A percentile compares a stretch with the other conserved stretches of the same genome.
Evolutionary conservation across 1,140 invertebrate genomes (phyloP).

Genomic region (Caenorhabditis elegans): WBcel235 BX284606.5:11565501-11566000

Average conservation of each 20-base stretch:
- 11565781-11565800: conserved; percentile 21
- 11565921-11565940: not conserved
- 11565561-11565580: conserved; percentile 20
- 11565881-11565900: not conserved
- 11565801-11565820: not conserved
- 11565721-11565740: conserved; percentile 54
- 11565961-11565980: conserved; percentile 55
- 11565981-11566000: conserved; percentile 55
- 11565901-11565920: not conserved
- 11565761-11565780: conserved; percentile 9
- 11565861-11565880: not conserved
- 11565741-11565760: conserved; percentile 4
- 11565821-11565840: not conserved
- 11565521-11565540: conserved; percentile 7
- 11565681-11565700: conserved; percentile 23
- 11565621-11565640: conserved; percentile 28
- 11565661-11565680: conserved; percentile 49
- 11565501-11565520: conserved; percentile 41
- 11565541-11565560: conserved; percentile 36
- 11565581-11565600: conserved; percentile 10
- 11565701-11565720: conserved; percentile 61
- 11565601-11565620: not conserved
- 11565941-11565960: not conserved
- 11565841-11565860: not conserved
- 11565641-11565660: conserved; percentile 42